Percentiles rank a stretch among this genome's conserved stretches.
Conservation (phyloP, 2,113 vertebrate species). For the Heloderma charlesbogerti region DNA sequence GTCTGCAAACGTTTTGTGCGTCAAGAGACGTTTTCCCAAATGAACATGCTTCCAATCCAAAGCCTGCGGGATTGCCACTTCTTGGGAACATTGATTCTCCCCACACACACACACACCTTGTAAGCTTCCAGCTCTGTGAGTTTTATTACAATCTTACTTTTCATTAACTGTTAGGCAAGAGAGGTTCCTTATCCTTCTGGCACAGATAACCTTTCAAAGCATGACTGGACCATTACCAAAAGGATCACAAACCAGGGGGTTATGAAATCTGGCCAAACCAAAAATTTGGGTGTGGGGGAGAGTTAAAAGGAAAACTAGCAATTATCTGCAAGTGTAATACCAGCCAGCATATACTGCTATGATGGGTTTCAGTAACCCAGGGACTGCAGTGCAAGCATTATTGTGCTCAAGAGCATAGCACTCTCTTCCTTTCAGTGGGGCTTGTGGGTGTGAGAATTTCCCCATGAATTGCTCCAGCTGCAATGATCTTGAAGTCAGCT, state of each 20-base stretch:
- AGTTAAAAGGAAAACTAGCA: neutral
- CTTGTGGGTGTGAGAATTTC: neutral
- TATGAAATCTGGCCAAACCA: neutral
- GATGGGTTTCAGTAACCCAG: neutral
- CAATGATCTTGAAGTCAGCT: neutral
- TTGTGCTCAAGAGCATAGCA: neutral
- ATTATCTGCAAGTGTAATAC: neutral
- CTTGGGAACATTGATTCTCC: slow-evolving; percentile 11
- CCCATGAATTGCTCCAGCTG: neutral
- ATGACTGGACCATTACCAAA: neutral
- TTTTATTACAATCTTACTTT: neutral
- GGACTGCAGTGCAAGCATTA: too few species aligned
- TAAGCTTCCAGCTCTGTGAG: neutral
- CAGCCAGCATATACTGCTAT: neutral
- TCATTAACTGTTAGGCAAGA: neutral
- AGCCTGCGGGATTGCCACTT: slow-evolving; percentile 27
- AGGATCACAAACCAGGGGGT: neutral
- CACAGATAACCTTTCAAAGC: neutral
- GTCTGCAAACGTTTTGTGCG: slow-evolving; percentile 46
- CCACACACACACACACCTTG: neutral
- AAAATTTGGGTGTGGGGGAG: neutral
- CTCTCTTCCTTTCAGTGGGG: neutral
- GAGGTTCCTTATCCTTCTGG: neutral
- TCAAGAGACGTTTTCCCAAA: slow-evolving; percentile 10
- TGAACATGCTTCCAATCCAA: slow-evolving; percentile 31